Conservation (phyloP, 2,113 vertebrate genomes). For the Leptobrachium leishanense region DNA sequence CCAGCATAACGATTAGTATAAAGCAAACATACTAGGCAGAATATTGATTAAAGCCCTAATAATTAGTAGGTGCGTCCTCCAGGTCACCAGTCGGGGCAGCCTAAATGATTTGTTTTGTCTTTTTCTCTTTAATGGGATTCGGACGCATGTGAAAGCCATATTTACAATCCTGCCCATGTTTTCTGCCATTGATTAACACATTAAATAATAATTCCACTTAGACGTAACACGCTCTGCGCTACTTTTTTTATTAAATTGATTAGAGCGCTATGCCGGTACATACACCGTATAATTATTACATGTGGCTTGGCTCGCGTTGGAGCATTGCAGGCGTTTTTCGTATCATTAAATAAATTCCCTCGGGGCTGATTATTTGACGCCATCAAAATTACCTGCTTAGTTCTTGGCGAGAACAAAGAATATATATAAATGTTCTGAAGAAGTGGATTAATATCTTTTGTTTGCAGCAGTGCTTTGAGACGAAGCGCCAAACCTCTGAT, state of each 20-base stretch:
- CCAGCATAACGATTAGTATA: too few relatives aligned
- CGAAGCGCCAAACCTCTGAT: background rate
- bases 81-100: too few relatives aligned
- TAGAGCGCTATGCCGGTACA: background rate
- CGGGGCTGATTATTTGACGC: background rate
- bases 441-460: background rate
- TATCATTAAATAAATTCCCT: slow-evolving; percentile 2
- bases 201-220: too few relatives aligned
- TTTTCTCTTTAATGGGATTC: too few relatives aligned
- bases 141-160: too few relatives aligned
- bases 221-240: background rate
- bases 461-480: background rate
- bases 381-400: background rate
- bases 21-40: too few relatives aligned
- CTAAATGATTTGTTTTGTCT: too few relatives aligned
- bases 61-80: too few relatives aligned
- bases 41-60: too few relatives aligned
- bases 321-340: background rate
- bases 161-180: too few relatives aligned
- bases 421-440: background rate
- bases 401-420: background rate
- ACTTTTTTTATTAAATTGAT: background rate
- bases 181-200: too few relatives aligned
- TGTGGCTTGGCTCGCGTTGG: background rate
- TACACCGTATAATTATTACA: background rate